Evolutionary conservation across 1,140 invertebrate species (phyloP), one percentile per base, ranked within the genome.

Genomic region (Conus ventricosus): DNA sequence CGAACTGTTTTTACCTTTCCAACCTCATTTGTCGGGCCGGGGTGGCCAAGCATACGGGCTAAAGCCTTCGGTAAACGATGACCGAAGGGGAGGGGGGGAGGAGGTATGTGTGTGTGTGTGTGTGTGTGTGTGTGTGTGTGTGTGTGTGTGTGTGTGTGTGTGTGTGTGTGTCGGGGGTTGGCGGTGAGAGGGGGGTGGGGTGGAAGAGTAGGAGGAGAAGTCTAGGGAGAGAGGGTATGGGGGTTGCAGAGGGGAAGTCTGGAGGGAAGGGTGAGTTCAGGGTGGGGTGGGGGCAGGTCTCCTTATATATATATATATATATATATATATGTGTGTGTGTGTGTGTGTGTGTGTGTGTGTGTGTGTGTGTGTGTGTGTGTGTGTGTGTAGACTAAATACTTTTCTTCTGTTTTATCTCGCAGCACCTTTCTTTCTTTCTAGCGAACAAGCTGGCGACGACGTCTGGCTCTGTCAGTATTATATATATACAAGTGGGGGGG

Each of bases 1-100:
- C 27, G 53, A 6, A 57, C 84, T 85, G 84, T 87, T 87, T 87
- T 87, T 71, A 87, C 85, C 85, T 76, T 87, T 87, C 85, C 75
- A 57, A 78, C 54, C 85, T 53, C 7, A 87, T 87, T 87, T 78
- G 39, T 71, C 85, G 17, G 85, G 53, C n/a, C 27, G 71, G 57
- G 71, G 51, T 75, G 53, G 71, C 39, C 85, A 75, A 10, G 75
- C 75, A 87, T 54, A 87, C n/a, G n/a, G 23, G 5, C 10, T 51
- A 25, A 76, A 54, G 23, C 10, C 71, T 25, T 76, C n/a, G 11
- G 84, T 71, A 63, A 63, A 84, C 57, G 54, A 84, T 25, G 13
- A 6, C 0, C 5, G 17, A 53, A 15, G 39, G 80, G 8, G 71
- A 25, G 25, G 25, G 71, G 17, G 15, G 15, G 71, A n/a, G 71